Evolutionary conservation across 2,797 vertebrate genomes (phyloP).

Genomic region (Sphaeramia orbicularis): DNA sequence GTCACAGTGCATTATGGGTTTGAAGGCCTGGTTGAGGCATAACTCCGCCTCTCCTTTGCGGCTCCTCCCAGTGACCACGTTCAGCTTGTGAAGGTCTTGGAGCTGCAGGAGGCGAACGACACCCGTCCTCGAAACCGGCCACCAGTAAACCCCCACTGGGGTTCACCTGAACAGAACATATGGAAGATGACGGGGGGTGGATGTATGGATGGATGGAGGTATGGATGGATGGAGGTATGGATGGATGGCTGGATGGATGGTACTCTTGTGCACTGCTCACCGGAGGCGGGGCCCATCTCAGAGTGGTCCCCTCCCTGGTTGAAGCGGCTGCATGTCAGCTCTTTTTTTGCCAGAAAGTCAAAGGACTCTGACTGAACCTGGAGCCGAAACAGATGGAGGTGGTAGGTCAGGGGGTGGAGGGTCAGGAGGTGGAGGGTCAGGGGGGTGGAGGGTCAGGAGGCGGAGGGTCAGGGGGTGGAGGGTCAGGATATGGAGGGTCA

Average conservation of each 20-base stretch:
- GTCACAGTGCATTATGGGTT: slow-evolving; percentile 90
- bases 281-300: slow-evolving; percentile 87
- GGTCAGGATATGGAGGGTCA: too few relatives aligned
- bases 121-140: slow-evolving; percentile 92
- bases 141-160: slow-evolving; percentile 85
- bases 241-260: too few relatives aligned
- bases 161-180: slow-evolving; percentile 81
- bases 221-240: too few relatives aligned
- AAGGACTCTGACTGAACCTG: slow-evolving; percentile 91
- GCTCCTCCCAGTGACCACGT: slow-evolving; percentile 38
- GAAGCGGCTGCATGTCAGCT: slow-evolving; percentile 84
- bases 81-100: slow-evolving; percentile 82
- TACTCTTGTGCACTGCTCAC: too few relatives aligned
- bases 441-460: too few relatives aligned
- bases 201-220: too few relatives aligned
- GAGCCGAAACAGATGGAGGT: neutral
- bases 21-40: slow-evolving; percentile 90
- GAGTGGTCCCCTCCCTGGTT: slow-evolving; percentile 90
- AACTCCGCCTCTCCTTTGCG: slow-evolving; percentile 77
- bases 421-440: too few relatives aligned
- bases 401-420: too few relatives aligned
- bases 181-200: too few relatives aligned
- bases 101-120: slow-evolving; percentile 94
- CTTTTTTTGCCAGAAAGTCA: slow-evolving; percentile 89
- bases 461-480: too few relatives aligned